phyloP scores from a whole-genome alignment of 2,888 invertebrate genomes.

The Himalopsyche anomala region DNA sequence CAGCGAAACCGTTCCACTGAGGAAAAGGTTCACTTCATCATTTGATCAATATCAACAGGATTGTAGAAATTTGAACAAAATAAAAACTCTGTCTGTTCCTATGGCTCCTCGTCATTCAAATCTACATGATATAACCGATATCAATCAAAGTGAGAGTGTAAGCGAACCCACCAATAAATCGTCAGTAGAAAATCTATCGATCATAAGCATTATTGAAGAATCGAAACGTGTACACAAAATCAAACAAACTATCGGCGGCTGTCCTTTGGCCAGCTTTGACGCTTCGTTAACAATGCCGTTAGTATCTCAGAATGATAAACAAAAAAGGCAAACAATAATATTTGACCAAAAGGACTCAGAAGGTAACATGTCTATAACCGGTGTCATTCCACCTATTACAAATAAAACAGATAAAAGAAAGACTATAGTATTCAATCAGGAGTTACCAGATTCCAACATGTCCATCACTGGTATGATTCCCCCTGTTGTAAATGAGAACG shows the following conservation, averaged over 20 bases:
- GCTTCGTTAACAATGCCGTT: neutral
- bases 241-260: neutral
- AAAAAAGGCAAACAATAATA: constrained; percentile 49
- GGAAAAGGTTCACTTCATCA: constrained; percentile 5
- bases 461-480: constrained; percentile 53
- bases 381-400: constrained; percentile 11
- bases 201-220: constrained; percentile 3
- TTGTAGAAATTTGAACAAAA: constrained; percentile 39
- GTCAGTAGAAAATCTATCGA: neutral
- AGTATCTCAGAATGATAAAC: neutral
- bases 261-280: neutral
- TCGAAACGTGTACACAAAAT: neutral
- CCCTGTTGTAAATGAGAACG: neutral
- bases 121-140: neutral
- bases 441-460: constrained; percentile 47
- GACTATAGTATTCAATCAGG: constrained; percentile 49
- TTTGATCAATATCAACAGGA: constrained; percentile 50
- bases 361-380: constrained; percentile 57
- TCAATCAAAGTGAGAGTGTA: neutral
- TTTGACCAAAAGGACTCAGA: constrained; percentile 52
- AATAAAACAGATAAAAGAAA: constrained; percentile 45
- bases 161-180: neutral
- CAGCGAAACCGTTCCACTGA: neutral
- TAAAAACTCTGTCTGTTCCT: neutral
- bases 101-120: neutral